Percentiles rank a stretch among this genome's conserved stretches.
Evolutionary conservation across 2,797 vertebrate genomes (phyloP).

Genomic region (Microcaecilia unicolor): DNA sequence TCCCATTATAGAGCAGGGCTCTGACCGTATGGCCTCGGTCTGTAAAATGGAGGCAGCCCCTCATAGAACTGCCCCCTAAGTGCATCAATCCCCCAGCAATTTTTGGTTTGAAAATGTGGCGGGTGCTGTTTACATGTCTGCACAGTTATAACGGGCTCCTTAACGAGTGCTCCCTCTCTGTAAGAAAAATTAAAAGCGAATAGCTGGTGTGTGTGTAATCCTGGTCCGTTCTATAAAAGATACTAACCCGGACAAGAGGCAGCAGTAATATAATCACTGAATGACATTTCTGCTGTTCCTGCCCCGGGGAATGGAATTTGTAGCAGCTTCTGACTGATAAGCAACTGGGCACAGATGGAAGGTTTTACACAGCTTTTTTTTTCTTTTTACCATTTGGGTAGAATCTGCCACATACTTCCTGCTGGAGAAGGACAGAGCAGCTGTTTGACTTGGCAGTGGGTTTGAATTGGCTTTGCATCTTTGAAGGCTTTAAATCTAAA

Average conservation of each 20-base stretch:
- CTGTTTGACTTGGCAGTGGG: constrained; percentile 39
- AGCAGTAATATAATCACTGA: constrained; percentile 24
- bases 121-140: too few species aligned
- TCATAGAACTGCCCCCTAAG: too few species aligned
- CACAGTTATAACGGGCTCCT: too few species aligned
- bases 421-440: constrained; percentile 41
- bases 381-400: constrained; percentile 19
- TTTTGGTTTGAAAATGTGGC: too few species aligned
- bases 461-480: constrained; percentile 28
- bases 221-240: constrained; percentile 30
- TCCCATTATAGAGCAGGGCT: too few species aligned
- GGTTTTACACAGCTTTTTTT: constrained; percentile 17
- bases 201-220: constrained; percentile 13
- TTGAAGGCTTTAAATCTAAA: too few species aligned
- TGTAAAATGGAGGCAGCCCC: too few species aligned
- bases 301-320: constrained; percentile 4
- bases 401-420: constrained; percentile 35
- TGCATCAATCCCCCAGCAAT: too few species aligned
- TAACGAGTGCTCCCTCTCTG: too few species aligned
- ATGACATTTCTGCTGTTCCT: constrained; percentile 16
- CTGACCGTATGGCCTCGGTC: too few species aligned
- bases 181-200: too few species aligned
- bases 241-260: constrained; percentile 13
- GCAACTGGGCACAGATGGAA: constrained; percentile 3
- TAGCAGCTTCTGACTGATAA: too few species aligned